Conservation (phyloP, 2,888 invertebrate species). For the Dysmachus trigonus region DNA sequence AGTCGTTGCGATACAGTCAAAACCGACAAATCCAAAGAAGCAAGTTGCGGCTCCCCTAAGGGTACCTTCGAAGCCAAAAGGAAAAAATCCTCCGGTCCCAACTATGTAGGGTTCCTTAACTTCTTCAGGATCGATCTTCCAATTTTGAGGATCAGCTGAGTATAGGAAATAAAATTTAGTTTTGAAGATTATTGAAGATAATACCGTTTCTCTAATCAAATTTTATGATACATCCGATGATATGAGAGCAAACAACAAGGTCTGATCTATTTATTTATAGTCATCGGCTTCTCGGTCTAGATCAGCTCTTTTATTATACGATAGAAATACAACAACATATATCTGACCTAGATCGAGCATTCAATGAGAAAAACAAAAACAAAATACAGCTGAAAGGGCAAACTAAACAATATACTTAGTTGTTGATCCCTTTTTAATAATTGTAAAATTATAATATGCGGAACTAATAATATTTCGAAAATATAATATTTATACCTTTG, state of each 20-base stretch:
- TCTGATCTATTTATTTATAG: background rate
- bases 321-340: background rate
- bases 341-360: background rate
- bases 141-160: slow-evolving; percentile 67
- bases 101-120: slow-evolving; percentile 56
- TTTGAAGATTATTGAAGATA: background rate
- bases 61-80: slow-evolving; percentile 84
- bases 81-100: slow-evolving; percentile 88
- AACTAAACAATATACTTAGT: too few relatives aligned
- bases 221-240: background rate
- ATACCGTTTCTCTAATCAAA: background rate
- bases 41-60: slow-evolving; percentile 83
- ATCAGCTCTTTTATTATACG: background rate
- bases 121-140: slow-evolving; percentile 65
- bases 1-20: slow-evolving; percentile 85
- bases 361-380: background rate
- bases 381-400: background rate
- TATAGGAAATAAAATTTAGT: slow-evolving; percentile 54
- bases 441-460: too few relatives aligned
- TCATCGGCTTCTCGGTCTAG: background rate
- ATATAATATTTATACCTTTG: slow-evolving; percentile 65
- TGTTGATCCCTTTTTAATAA: too few relatives aligned
- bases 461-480: too few relatives aligned
- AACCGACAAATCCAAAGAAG: slow-evolving; percentile 93
- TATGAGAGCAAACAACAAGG: background rate